phyloP scores from a whole-genome alignment of 2,113 vertebrate genomes.

The Raja brachyura region DNA sequence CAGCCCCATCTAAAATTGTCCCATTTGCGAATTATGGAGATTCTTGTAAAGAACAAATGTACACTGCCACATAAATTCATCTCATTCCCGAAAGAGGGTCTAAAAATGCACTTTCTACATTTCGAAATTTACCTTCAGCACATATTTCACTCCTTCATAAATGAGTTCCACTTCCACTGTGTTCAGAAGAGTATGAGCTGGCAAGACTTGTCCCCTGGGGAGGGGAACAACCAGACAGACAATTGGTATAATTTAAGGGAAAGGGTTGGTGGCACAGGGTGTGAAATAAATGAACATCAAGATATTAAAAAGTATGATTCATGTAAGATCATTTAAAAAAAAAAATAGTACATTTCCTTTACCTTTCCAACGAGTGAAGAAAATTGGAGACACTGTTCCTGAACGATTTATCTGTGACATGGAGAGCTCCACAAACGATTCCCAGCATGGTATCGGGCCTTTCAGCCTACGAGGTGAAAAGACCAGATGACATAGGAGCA shows the following conservation, averaged over 20 bases:
- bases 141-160: conserved; percentile 89
- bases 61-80: too few species aligned
- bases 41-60: neutral
- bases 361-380: conserved; percentile 95
- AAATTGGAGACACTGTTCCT: conserved; percentile 95
- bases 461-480: conserved; percentile 68
- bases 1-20: too few species aligned
- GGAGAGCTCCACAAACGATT: conserved; percentile 88
- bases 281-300: too few species aligned
- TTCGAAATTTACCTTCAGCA: conserved; percentile 65
- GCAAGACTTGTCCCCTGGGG: conserved; percentile 84
- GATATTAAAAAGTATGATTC: neutral
- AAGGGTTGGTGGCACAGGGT: neutral
- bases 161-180: conserved; percentile 92
- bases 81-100: too few species aligned
- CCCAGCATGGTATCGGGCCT: conserved; percentile 93
- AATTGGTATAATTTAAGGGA: neutral
- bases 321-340: neutral
- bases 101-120: neutral
- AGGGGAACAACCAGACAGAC: conserved; percentile 19
- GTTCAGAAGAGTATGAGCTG: conserved; percentile 89
- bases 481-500: neutral
- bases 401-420: conserved; percentile 86
- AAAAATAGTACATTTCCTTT: conserved; percentile 16
- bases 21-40: neutral